Evolutionary conservation across 1,140 invertebrate genomes (phyloP).

Genomic region (Calliphora vicina): DNA sequence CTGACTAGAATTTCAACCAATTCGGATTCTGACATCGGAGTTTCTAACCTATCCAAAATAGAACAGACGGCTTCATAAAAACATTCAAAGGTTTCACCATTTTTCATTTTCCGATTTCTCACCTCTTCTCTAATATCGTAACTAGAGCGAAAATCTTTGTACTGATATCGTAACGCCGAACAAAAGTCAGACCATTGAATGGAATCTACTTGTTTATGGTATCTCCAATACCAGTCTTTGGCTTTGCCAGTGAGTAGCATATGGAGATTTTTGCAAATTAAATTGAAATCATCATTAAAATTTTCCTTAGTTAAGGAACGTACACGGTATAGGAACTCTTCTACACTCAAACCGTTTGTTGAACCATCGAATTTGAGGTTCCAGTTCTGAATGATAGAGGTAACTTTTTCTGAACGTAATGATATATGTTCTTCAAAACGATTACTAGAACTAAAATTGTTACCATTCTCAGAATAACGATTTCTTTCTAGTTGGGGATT

Average conservation of each 20-base stretch:
- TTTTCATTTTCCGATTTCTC: slow-evolving; percentile 3
- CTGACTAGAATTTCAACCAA: background rate
- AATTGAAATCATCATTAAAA: background rate
- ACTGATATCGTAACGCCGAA: background rate
- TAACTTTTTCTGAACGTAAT: background rate
- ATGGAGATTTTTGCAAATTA: background rate
- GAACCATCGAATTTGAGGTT: background rate
- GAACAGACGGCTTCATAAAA: slow-evolving; percentile 8
- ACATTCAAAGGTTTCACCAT: slow-evolving; percentile 1
- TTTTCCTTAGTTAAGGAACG: background rate
- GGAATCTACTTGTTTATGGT: background rate
- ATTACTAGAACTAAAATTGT: background rate
- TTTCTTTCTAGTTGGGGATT: background rate
- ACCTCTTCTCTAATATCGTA: background rate
- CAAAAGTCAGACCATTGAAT: slow-evolving; percentile 15
- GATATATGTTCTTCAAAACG: background rate
- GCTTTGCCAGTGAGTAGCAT: no score
- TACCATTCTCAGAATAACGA: background rate
- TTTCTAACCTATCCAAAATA: background rate
- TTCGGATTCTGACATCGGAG: background rate
- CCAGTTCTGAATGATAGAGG: background rate
- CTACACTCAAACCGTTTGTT: background rate
- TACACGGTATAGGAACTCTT: slow-evolving; percentile 3
- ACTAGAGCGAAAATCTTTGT: slow-evolving; percentile 7
- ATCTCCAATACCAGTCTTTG: no score